Percentiles rank a stretch among this genome's conserved stretches.
These are phyloP conservation scores for Psophia crepitans DNA, from an alignment of 2,113 vertebrate species.

Conservation along the genomic window DNA sequence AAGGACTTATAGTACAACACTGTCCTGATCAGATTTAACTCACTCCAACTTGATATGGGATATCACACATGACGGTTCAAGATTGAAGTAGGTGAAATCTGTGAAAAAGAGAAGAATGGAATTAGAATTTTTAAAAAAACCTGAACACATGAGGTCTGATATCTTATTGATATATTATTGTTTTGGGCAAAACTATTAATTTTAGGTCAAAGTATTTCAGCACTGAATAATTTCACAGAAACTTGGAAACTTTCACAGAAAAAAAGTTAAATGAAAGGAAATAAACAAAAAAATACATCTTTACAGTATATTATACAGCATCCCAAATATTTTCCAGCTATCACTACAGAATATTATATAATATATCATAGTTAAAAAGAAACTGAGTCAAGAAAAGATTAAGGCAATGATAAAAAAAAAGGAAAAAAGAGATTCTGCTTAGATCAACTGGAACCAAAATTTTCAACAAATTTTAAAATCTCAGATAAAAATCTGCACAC, in stretches of 20 bases:
- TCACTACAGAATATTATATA: background rate
- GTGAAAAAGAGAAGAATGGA: background rate
- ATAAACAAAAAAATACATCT: background rate
- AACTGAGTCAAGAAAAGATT: background rate
- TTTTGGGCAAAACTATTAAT: background rate
- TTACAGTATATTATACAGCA: background rate
- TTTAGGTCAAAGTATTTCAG: background rate
- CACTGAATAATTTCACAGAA: background rate
- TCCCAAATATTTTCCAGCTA: background rate
- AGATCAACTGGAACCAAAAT: background rate
- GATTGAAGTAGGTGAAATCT: background rate
- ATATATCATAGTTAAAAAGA: background rate
- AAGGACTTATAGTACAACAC: background rate
- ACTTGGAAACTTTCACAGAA: background rate
- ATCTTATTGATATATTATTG: background rate
- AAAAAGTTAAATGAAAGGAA: background rate
- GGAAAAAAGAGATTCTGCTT: rapidly evolving
- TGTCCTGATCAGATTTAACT: background rate
- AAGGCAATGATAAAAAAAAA: background rate
- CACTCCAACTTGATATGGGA: background rate
- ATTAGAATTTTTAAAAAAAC: background rate
- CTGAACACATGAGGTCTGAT: background rate
- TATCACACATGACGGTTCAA: background rate
- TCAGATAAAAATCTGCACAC: background rate
- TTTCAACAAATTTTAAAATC: background rate